Conservation (phyloP, 2,888 invertebrate species). For the Rugalucina vietnamica region DNA sequence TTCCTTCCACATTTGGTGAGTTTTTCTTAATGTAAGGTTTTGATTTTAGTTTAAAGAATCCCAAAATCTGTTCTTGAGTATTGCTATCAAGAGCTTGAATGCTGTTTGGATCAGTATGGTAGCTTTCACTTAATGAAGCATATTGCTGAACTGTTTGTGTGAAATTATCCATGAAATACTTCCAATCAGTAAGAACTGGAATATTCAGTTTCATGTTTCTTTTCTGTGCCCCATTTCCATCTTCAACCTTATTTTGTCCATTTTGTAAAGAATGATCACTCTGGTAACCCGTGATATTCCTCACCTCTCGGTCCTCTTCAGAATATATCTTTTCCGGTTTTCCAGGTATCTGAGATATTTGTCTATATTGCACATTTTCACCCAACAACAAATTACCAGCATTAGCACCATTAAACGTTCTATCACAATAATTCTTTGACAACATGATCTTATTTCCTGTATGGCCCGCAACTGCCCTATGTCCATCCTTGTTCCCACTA, state of each 20-base stretch:
- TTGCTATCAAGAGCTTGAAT: conserved; percentile 24
- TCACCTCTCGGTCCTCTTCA: conserved; percentile 77
- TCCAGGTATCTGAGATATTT: background rate
- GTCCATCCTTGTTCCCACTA: conserved; percentile 53
- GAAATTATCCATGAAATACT: conserved; percentile 52
- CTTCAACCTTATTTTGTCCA: conserved; percentile 25
- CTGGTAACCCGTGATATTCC: conserved; percentile 70
- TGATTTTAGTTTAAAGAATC: conserved; percentile 45
- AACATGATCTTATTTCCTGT: background rate
- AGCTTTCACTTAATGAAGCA: conserved; percentile 59
- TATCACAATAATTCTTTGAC: conserved; percentile 24
- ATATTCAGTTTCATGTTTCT: conserved; percentile 56
- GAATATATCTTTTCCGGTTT: conserved; percentile 66
- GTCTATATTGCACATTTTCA: conserved; percentile 25
- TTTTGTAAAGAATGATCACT: conserved; percentile 24
- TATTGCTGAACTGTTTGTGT: conserved; percentile 66
- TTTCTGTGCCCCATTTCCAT: conserved; percentile 37
- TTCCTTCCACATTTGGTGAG: conserved; percentile 57
- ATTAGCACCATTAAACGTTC: conserved; percentile 51
- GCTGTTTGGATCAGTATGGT: conserved; percentile 22
- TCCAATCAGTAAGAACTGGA: conserved; percentile 60
- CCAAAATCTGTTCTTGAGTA: conserved; percentile 12
- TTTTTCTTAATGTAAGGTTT: conserved; percentile 65
- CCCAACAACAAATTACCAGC: background rate
- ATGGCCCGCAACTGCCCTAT: conserved; percentile 25